Evolutionary conservation across 2,888 invertebrate genomes (phyloP).

Genomic region (Zele albiditarsus): DNA sequence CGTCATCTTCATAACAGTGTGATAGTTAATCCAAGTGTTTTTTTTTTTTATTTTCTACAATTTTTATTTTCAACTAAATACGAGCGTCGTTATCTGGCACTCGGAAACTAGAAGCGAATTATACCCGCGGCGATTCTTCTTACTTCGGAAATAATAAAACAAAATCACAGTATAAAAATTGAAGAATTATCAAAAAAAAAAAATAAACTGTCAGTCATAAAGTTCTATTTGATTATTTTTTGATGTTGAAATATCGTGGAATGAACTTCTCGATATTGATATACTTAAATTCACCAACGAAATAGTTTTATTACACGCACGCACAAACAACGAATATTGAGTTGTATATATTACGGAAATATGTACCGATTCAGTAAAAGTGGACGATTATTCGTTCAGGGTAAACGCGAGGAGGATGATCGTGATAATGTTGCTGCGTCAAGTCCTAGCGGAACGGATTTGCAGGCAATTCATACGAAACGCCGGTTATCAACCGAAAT

Average conservation of each 20-base stretch:
- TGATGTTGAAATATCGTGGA: background rate
- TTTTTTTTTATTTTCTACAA: background rate
- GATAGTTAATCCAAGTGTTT: background rate
- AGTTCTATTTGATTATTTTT: background rate
- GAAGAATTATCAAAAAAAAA: background rate
- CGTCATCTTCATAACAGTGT: background rate
- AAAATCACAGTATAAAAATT: background rate
- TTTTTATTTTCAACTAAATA: background rate
- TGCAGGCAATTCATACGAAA: slow-evolving; percentile 87
- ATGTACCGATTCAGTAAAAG: slow-evolving; percentile 90
- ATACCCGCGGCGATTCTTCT: background rate
- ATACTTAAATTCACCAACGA: background rate
- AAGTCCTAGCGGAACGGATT: slow-evolving; percentile 71
- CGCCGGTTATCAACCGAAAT: slow-evolving; percentile 89
- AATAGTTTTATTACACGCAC: background rate
- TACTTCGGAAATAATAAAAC: background rate
- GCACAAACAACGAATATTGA: background rate
- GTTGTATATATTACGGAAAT: slow-evolving; percentile 24
- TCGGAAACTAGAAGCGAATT: background rate
- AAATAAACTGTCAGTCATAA: background rate
- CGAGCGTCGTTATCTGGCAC: background rate
- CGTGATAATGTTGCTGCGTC: slow-evolving; percentile 73
- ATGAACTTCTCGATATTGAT: background rate
- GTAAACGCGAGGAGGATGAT: slow-evolving; percentile 79
- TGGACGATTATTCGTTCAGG: slow-evolving; percentile 84